These are phyloP conservation scores for Galerucella pusilla DNA, from an alignment of 2,888 invertebrate genomes.

Conservation along the genomic window DNA sequence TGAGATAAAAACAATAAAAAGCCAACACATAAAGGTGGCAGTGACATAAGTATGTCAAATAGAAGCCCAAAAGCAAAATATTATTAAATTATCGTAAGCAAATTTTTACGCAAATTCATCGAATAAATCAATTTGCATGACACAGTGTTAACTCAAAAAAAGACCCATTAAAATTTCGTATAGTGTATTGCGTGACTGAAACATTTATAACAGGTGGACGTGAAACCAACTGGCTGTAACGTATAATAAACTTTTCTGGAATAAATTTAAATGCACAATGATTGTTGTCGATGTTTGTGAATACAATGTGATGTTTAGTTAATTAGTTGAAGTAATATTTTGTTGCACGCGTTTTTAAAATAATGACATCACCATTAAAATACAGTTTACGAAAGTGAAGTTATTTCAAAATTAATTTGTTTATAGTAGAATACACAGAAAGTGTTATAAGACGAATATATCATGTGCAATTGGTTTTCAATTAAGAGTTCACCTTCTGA, in stretches of 20 bases:
- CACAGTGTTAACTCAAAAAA: background rate
- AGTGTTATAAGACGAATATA: no score
- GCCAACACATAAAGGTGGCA: no score
- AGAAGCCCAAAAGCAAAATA: background rate
- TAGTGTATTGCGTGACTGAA: constrained; percentile 11
- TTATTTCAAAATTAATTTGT: no score
- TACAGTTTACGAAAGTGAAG: no score
- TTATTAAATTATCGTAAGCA: background rate
- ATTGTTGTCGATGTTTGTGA: background rate
- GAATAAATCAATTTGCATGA: background rate
- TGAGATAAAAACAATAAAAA: no score
- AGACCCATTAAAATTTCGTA: background rate
- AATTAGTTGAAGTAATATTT: background rate
- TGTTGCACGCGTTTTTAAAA: no score
- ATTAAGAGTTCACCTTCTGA: no score
- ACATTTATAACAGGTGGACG: constrained; percentile 17
- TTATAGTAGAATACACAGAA: no score
- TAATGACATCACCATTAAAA: no score
- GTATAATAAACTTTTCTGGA: constrained; percentile 14
- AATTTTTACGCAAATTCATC: background rate
- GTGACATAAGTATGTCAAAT: background rate
- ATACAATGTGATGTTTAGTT: background rate
- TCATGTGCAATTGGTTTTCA: no score
- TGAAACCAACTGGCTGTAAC: constrained; percentile 18
- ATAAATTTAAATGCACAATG: constrained; percentile 10